Percentiles rank a stretch among this genome's conserved stretches.
Evolutionary conservation across 2,797 vertebrate species (phyloP).

Genomic region (Borostomias antarcticus): DNA sequence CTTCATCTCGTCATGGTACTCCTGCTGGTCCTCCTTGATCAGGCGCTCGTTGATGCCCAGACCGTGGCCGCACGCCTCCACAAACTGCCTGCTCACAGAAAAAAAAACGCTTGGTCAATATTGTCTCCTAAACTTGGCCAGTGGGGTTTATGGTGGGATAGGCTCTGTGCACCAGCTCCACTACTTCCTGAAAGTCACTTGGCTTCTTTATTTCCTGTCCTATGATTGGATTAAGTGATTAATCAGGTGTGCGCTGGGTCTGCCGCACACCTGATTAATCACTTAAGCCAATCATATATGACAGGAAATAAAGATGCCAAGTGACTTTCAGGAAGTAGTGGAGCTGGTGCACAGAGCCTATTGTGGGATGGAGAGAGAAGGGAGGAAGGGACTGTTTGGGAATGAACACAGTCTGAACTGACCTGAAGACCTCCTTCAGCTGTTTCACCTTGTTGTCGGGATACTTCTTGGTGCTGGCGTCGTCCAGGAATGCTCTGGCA

Average conservation of each 20-base stretch:
- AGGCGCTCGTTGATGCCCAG: conserved; percentile 91
- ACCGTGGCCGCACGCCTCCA: conserved; percentile 95
- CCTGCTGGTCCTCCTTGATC: conserved; percentile 96
- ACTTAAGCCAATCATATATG: no score
- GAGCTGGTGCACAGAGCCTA: no score
- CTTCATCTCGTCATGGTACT: conserved; percentile 98
- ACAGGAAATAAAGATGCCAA: no score
- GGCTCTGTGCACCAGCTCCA: no score
- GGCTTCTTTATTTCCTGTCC: no score
- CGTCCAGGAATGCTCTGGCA: conserved; percentile 94
- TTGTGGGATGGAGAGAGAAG: no score
- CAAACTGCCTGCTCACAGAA: conserved; percentile 86
- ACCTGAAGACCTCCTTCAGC: conserved; percentile 97
- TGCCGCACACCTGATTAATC: no score
- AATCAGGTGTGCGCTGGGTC: no score
- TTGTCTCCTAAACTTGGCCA: neutral
- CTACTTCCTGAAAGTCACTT: no score
- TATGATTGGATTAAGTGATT: no score
- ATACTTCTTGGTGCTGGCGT: conserved; percentile 89
- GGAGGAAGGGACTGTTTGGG: no score
- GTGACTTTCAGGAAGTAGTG: no score
- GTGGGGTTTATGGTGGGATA: neutral
- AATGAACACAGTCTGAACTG: conserved; percentile 33
- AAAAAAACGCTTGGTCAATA: conserved; percentile 8
- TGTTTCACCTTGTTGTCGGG: conserved; percentile 97